Conservation (phyloP, 2,888 invertebrate genomes). For the Morpho achilles region DNA sequence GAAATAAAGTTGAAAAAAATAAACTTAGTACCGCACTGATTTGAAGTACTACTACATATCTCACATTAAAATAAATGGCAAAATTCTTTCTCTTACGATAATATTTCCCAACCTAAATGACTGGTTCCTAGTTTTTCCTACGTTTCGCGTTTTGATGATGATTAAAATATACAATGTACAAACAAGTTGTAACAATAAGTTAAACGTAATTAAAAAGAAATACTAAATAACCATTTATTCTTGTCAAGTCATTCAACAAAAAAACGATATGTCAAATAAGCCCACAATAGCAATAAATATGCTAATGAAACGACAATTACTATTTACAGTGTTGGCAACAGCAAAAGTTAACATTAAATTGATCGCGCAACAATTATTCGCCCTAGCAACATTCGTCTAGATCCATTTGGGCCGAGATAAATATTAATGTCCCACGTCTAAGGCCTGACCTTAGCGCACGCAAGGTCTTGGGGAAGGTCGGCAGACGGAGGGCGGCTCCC, state of each 20-base stretch:
- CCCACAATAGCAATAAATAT: constrained; percentile 5
- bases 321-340: constrained; percentile 2
- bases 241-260: neutral
- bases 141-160: too few species aligned
- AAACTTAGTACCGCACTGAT: too few species aligned
- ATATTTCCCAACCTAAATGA: too few species aligned
- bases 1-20: too few species aligned
- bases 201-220: too few species aligned
- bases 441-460: constrained; percentile 50
- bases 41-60: too few species aligned
- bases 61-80: too few species aligned
- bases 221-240: neutral
- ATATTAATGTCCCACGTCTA: constrained; percentile 27
- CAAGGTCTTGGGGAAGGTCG: constrained; percentile 68
- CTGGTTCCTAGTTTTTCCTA: too few species aligned
- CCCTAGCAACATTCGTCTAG: constrained; percentile 23
- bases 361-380: constrained; percentile 2
- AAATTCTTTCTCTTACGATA: too few species aligned
- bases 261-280: neutral
- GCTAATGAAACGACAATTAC: constrained; percentile 1
- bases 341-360: neutral
- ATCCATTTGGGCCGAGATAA: constrained; percentile 24
- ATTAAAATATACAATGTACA: too few species aligned
- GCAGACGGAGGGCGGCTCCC: constrained; percentile 39
- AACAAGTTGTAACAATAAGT: too few species aligned